phyloP scores from a whole-genome alignment of 2,797 vertebrate species.

The Craterocephalus amniculus region DNA sequence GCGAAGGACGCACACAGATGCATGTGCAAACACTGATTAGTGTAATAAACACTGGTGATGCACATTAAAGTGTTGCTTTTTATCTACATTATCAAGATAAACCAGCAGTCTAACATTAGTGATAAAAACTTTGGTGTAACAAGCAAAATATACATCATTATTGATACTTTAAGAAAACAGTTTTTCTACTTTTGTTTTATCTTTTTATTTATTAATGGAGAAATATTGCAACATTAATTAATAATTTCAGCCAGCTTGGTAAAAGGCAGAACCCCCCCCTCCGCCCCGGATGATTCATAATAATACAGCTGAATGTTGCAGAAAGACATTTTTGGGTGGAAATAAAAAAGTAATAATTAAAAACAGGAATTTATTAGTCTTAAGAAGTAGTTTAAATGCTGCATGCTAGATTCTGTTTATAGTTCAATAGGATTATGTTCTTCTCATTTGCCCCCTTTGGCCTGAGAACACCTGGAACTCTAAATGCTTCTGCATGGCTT shows the following conservation, averaged over 20 bases:
- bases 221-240: not conserved
- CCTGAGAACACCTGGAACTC: not conserved
- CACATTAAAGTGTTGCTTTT: not conserved
- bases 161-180: not conserved
- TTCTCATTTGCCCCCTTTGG: not conserved
- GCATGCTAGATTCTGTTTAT: too few species aligned
- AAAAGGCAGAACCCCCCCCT: not conserved
- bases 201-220: not conserved
- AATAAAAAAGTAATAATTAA: not conserved
- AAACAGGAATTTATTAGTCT: not conserved
- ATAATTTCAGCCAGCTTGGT: not conserved
- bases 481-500: not conserved
- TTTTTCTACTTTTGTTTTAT: not conserved
- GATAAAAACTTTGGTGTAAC: not conserved
- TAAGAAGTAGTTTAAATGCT: not conserved
- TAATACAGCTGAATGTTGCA: not conserved
- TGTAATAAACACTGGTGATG: not conserved
- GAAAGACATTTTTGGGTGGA: not conserved
- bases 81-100: not conserved
- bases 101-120: not conserved
- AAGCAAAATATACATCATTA: not conserved
- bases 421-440: not conserved
- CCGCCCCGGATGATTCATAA: too few species aligned
- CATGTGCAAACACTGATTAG: not conserved
- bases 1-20: slow-evolving; percentile 19